Evolutionary conservation across 2,888 invertebrate genomes (phyloP).

Genomic region (Caenorhabditis wallacei): DNA sequence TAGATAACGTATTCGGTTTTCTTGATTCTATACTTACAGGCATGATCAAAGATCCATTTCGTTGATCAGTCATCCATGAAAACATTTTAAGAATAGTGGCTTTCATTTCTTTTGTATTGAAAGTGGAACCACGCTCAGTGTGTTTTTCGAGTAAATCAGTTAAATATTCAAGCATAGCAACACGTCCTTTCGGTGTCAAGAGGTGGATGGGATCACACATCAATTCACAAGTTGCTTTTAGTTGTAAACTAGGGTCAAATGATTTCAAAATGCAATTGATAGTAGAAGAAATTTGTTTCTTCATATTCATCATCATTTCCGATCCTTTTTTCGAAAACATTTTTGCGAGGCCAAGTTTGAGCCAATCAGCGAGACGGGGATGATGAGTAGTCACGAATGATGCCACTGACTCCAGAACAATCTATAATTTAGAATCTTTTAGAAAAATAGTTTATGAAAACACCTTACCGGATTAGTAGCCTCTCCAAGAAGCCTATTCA

Average conservation of each 20-base stretch:
- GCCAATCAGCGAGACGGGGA: constrained; percentile 46
- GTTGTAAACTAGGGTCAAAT: constrained; percentile 48
- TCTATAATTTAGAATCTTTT: constrained; percentile 7
- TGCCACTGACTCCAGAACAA: constrained; percentile 50
- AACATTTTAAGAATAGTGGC: constrained; percentile 56
- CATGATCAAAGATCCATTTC: constrained; percentile 18
- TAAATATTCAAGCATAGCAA: constrained; percentile 54
- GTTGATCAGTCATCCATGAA: constrained; percentile 57
- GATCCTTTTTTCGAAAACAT: constrained; percentile 54
- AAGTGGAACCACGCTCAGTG: constrained; percentile 47
- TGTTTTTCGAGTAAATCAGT: constrained; percentile 45
- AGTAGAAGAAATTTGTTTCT: constrained; percentile 47
- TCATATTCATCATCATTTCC: constrained; percentile 40
- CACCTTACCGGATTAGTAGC: constrained; percentile 30
- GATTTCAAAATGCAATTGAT: constrained; percentile 37
- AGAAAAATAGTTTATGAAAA: background rate
- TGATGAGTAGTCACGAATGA: constrained; percentile 54
- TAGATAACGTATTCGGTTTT: too few species aligned
- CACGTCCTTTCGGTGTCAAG: constrained; percentile 54
- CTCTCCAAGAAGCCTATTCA: constrained; percentile 53
- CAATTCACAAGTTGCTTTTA: constrained; percentile 39
- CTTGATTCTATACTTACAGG: constrained; percentile 25
- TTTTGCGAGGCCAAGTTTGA: constrained; percentile 48
- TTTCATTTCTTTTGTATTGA: constrained; percentile 46
- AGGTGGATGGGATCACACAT: constrained; percentile 59